Conservation (phyloP, 2,113 vertebrate genomes). For the Entosphenus tridentatus region DNA sequence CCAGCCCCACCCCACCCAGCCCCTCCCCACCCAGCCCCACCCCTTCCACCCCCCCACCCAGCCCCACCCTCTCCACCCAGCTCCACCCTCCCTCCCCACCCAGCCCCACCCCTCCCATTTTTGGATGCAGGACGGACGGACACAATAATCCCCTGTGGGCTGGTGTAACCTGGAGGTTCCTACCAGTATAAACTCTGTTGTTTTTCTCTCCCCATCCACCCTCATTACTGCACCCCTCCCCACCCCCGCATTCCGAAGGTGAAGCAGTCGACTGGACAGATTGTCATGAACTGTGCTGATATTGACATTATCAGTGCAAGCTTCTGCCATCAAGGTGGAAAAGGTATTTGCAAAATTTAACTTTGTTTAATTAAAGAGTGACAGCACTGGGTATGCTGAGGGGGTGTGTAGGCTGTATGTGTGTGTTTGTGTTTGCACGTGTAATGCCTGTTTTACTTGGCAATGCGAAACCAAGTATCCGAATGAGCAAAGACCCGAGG, state of each 20-base stretch:
- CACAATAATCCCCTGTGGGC: neutral
- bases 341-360: neutral
- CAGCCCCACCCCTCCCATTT: too few relatives aligned
- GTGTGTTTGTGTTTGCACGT: neutral
- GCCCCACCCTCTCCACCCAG: too few relatives aligned
- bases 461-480: neutral
- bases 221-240: constrained; percentile 8
- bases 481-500: neutral
- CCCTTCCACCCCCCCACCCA: too few relatives aligned
- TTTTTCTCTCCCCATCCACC: neutral
- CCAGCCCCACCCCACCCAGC: too few relatives aligned
- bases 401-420: neutral
- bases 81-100: too few relatives aligned
- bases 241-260: constrained; percentile 28
- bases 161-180: neutral
- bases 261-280: neutral
- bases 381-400: neutral
- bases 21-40: too few relatives aligned
- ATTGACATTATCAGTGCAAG: constrained; percentile 5
- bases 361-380: neutral
- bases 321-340: neutral
- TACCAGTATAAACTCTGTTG: neutral
- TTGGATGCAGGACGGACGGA: neutral
- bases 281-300: constrained; percentile 1
- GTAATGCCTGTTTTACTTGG: neutral